These are phyloP conservation scores for Phoenicopterus ruber DNA, from an alignment of 2,113 vertebrate genomes.

Conservation along the genomic window DNA sequence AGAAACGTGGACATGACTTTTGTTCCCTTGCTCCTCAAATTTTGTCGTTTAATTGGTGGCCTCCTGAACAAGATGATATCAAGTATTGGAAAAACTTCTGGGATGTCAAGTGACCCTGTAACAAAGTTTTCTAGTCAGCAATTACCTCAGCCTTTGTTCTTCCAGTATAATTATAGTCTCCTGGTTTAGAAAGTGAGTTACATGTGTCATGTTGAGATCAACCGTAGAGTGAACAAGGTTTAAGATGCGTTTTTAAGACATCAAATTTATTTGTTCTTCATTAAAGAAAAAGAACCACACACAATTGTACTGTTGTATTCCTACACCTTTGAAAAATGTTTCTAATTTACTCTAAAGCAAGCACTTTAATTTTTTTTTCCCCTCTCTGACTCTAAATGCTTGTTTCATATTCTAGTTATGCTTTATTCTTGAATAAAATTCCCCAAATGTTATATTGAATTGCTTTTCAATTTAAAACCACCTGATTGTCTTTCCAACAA, in stretches of 20 bases:
- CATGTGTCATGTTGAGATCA: neutral
- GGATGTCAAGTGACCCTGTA: neutral
- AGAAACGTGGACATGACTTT: neutral
- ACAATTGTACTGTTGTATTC: neutral
- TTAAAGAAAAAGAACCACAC: neutral
- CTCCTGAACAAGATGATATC: neutral
- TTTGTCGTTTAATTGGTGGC: neutral
- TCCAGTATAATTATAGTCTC: neutral
- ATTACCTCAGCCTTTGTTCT: slow-evolving; percentile 21
- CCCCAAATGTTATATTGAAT: neutral
- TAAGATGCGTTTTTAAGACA: neutral
- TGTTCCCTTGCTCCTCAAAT: slow-evolving; percentile 26
- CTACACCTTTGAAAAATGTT: neutral
- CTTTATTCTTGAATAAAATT: slow-evolving; percentile 48
- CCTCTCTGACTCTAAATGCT: neutral
- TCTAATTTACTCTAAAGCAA: neutral
- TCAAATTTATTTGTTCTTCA: neutral
- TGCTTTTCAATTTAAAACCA: neutral
- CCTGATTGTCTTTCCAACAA: neutral
- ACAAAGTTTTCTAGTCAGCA: neutral
- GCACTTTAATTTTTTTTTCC: slow-evolving; percentile 20
- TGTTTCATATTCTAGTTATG: neutral
- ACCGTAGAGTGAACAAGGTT: neutral
- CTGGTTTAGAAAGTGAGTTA: neutral
- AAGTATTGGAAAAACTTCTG: neutral